These are phyloP conservation scores for Struthio camelus DNA, from an alignment of 2,113 vertebrate species.

Conservation along the genomic window DNA sequence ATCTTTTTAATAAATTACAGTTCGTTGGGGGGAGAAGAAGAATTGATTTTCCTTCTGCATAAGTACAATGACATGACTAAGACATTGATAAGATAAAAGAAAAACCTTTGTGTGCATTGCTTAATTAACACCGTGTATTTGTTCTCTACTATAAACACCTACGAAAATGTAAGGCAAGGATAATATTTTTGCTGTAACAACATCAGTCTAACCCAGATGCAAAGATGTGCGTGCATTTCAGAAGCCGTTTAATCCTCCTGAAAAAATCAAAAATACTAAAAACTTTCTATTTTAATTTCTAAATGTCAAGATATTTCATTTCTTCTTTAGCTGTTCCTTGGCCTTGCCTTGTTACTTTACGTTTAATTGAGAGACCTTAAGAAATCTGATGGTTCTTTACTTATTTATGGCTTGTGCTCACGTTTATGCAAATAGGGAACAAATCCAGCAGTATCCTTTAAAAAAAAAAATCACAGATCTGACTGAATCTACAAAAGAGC, in stretches of 20 bases:
- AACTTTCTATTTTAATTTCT: slow-evolving; percentile 10
- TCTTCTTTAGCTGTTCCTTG: background rate
- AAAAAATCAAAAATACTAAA: background rate
- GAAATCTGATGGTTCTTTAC: slow-evolving; percentile 38
- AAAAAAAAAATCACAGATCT: slow-evolving; percentile 57
- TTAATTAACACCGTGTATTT: background rate
- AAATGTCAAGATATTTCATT: slow-evolving; percentile 4
- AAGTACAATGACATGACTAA: background rate
- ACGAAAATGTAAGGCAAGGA: background rate
- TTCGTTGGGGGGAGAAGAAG: background rate
- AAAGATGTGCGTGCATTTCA: background rate
- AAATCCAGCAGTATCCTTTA: slow-evolving; percentile 39
- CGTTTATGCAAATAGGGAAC: slow-evolving; percentile 43
- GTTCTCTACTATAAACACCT: background rate
- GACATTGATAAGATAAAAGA: background rate
- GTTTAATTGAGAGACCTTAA: slow-evolving; percentile 38
- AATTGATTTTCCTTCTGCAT: background rate
- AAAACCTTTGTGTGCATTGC: background rate
- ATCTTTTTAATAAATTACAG: rapidly evolving
- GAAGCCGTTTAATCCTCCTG: background rate
- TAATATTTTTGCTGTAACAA: background rate
- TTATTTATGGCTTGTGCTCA: slow-evolving; percentile 38
- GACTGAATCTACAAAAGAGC: slow-evolving; percentile 59
- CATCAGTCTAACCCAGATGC: background rate
- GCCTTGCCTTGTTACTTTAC: slow-evolving; percentile 20